Base-by-base conservation (phyloP, 2,888 invertebrate genomes). In the Nebria salina region DNA sequence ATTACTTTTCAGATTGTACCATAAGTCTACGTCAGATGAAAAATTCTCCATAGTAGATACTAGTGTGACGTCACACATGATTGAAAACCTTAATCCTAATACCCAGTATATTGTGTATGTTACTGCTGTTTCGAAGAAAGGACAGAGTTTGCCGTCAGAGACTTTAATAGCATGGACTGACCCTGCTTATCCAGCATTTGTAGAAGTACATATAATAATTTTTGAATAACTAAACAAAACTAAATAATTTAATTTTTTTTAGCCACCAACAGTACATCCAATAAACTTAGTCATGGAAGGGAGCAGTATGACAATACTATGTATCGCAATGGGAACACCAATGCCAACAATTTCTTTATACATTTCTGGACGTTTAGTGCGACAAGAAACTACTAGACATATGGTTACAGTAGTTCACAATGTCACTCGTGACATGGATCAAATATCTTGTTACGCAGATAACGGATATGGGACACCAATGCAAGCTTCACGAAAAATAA, bases 391-490 rank as follows among this genome's bases (percentile, higher is more conserved):
- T 64, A 95, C 95, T 0, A 90, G 96, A 0, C 96, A 96, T 88
- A 95, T 96, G 95, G 95, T 96, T 68, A 95, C 96, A 0, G 94
- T 95, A n/a, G 93, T 96, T 82, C 94, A 95, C 87, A 96, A 96
- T 87, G 94, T 96, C 11, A 95, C 95, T 0, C 91, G 94, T 1
- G 95, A 95, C 87, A 96, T 96, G 95, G 93, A 95, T 86, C 94
- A 95, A 87, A 94, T 96, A 83, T 95, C 95, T 0, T 96, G 96
- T 88, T 96, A 95, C 88, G 96, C 95, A 0, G 96, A 96, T 89
- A 96, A 96, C 86, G 96, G 96, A 1, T 95, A 95, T 86, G 96
- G 96, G 0, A 94, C 95, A 0, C 96, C 96, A 1, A 95, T 95
- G 94, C 95, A 96, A 87, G 94, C 96, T 0, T 94, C 95, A 0